Percentiles rank a stretch among this genome's conserved stretches.
Evolutionary conservation across 2,113 vertebrate species (phyloP).

Genomic region (Phrynosoma blainvillii): DNA sequence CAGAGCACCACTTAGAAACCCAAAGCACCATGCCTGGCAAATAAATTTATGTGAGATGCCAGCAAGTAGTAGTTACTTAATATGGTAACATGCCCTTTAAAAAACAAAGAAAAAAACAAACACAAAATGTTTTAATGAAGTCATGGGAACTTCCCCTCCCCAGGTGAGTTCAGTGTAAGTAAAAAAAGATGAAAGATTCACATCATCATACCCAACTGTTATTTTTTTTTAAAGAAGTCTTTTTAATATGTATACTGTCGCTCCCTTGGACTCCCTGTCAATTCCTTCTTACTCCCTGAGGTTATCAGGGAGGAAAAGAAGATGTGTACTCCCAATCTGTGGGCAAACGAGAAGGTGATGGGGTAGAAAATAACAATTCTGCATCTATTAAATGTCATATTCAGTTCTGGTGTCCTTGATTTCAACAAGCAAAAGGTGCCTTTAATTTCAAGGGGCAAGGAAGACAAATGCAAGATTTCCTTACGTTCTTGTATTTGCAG

Average conservation of each 20-base stretch:
- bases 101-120: no score
- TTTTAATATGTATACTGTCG: not conserved
- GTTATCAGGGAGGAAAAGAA: not conserved
- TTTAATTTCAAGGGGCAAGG: not conserved
- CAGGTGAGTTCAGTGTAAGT: not conserved
- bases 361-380: no score
- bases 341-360: no score
- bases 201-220: no score
- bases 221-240: no score
- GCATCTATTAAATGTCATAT: not conserved
- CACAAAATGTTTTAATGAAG: not conserved
- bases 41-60: not conserved
- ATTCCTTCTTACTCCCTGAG: not conserved
- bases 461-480: not conserved
- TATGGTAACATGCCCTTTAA: not conserved
- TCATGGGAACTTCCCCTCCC: not conserved
- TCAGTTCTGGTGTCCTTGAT: not conserved
- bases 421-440: not conserved
- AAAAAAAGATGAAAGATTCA: not conserved
- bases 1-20: not conserved
- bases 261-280: not conserved
- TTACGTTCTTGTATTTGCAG: not conserved
- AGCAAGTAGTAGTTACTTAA: not conserved
- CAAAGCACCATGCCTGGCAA: not conserved
- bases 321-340: not conserved